These are phyloP conservation scores for Drosophila navojoa DNA, from an alignment of 1,140 invertebrate species.

Conservation along the genomic window DNA sequence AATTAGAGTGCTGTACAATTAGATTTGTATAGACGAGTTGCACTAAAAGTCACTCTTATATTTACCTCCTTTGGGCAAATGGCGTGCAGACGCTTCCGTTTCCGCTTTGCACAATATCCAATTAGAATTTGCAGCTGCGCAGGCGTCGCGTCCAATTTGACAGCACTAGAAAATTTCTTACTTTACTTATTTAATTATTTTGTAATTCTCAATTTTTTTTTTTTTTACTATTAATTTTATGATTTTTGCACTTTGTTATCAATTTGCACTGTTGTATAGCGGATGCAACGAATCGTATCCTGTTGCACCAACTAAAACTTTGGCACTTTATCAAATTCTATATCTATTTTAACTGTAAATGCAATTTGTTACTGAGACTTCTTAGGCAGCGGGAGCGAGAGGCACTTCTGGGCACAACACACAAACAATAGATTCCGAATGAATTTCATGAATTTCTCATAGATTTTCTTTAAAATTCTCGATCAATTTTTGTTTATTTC, in stretches of 20 bases:
- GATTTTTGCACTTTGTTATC: constrained; percentile 21
- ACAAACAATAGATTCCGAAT: constrained; percentile 2
- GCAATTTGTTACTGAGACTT: constrained; percentile 22
- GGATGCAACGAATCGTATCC: background rate
- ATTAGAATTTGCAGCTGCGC: constrained; percentile 72
- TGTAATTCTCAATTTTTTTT: background rate
- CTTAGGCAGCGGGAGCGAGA: constrained; percentile 17
- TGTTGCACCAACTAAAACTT: constrained; percentile 16
- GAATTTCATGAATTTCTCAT: background rate
- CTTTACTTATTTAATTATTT: background rate
- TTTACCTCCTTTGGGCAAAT: constrained; percentile 43
- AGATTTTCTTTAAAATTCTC: background rate
- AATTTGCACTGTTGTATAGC: constrained; percentile 14
- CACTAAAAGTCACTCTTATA: background rate
- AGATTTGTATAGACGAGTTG: too few species aligned
- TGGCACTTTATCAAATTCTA: constrained; percentile 45
- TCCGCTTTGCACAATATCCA: constrained; percentile 62
- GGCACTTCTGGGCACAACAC: constrained; percentile 40
- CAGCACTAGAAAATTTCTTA: background rate
- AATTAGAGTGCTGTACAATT: too few species aligned
- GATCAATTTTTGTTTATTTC: constrained; percentile 10
- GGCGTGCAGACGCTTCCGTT: constrained; percentile 65
- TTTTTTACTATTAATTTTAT: background rate
- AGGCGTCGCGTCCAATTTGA: constrained; percentile 58
- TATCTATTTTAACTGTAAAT: constrained; percentile 30